These are phyloP conservation scores for Lycaena phlaeas DNA, from an alignment of 2,888 invertebrate species.

Conservation along the genomic window DNA sequence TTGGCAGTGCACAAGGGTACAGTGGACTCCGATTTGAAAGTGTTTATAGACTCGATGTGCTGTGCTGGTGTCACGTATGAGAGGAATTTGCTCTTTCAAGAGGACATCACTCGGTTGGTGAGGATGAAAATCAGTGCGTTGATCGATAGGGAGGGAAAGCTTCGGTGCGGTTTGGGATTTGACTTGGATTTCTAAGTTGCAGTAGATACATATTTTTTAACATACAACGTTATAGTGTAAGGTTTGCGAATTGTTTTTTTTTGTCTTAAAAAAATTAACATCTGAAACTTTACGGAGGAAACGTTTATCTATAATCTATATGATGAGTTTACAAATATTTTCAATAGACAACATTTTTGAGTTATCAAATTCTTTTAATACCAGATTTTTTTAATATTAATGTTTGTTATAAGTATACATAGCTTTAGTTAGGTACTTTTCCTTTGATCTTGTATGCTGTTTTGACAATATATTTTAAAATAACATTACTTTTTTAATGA, in stretches of 20 bases:
- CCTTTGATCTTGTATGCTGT: conserved; percentile 41
- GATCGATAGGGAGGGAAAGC: conserved; percentile 48
- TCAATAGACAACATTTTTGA: background rate
- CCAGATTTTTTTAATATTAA: background rate
- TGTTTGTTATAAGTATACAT: conserved; percentile 62
- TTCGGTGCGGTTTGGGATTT: conserved; percentile 56
- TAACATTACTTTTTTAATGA: conserved; percentile 29
- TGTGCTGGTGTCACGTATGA: conserved; percentile 59
- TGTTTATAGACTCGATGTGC: conserved; percentile 56
- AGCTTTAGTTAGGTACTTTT: conserved; percentile 58
- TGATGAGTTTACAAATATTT: background rate
- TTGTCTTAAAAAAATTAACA: background rate
- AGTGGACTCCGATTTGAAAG: conserved; percentile 51
- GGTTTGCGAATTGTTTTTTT: conserved; percentile 46
- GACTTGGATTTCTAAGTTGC: conserved; percentile 49
- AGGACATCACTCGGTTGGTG: conserved; percentile 41
- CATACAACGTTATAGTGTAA: conserved; percentile 36
- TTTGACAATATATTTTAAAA: conserved; percentile 36
- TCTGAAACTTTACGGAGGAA: background rate
- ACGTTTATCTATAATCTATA: background rate
- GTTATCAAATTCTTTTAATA: background rate
- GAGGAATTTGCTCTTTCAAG: conserved; percentile 49
- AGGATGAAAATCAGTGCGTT: conserved; percentile 48
- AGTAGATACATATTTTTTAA: conserved; percentile 10
- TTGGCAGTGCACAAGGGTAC: conserved; percentile 48